These are phyloP conservation scores for Ctenopoma kingsleyae DNA, from an alignment of 2,797 vertebrate species.

Conservation along the genomic window DNA sequence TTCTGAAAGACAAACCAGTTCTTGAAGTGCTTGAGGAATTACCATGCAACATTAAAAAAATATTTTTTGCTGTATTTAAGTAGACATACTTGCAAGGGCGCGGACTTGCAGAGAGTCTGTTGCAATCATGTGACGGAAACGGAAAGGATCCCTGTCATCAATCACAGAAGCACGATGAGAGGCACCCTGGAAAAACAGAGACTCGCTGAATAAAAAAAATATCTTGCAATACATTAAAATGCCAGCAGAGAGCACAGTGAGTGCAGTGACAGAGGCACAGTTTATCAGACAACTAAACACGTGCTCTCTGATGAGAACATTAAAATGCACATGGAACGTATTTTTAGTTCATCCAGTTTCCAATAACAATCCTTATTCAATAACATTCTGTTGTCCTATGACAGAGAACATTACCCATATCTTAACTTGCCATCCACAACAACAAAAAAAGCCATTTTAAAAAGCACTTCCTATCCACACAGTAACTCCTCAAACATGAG, in stretches of 20 bases:
- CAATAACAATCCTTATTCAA: slow-evolving; percentile 1
- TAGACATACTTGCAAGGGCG: slow-evolving; percentile 85
- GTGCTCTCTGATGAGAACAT: background rate
- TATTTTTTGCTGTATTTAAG: background rate
- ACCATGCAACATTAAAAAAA: slow-evolving; percentile 10
- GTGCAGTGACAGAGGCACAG: slow-evolving; percentile 3
- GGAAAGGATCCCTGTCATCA: slow-evolving; percentile 94
- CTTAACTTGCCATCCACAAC: slow-evolving; percentile 9
- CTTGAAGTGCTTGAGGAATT: background rate
- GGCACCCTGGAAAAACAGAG: slow-evolving; percentile 82
- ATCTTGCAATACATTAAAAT: slow-evolving; percentile 33
- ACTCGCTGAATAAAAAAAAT: background rate
- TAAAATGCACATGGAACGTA: background rate
- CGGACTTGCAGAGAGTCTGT: slow-evolving; percentile 93
- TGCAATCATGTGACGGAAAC: slow-evolving; percentile 97
- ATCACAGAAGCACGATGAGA: slow-evolving; percentile 90
- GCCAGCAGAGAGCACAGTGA: slow-evolving; percentile 61
- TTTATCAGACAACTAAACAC: background rate
- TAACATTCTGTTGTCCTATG: background rate
- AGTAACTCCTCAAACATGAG: background rate
- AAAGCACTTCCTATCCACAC: background rate
- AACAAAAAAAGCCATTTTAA: slow-evolving; percentile 6
- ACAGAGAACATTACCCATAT: slow-evolving; percentile 26
- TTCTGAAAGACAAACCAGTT: background rate
- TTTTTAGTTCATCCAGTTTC: background rate